Conservation (phyloP, 2,113 vertebrate species). For the Neogobius melanostomus region DNA sequence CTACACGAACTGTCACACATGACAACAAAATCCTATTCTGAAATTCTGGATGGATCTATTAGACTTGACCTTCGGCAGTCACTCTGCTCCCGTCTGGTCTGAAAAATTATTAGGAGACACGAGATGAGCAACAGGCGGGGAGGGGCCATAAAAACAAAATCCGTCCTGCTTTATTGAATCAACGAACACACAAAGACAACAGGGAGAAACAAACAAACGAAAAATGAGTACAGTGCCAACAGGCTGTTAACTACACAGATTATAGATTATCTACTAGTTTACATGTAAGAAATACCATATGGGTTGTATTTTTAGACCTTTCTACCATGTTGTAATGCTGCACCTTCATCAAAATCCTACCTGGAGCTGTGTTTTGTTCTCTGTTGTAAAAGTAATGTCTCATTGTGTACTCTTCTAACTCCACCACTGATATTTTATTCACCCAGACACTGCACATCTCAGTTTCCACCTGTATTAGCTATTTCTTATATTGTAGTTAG, state of each 20-base stretch:
- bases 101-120: conserved; percentile 60
- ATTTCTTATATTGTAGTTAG: too few relatives aligned
- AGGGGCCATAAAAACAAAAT: conserved; percentile 62
- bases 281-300: too few relatives aligned
- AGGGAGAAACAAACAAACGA: neutral
- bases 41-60: conserved; percentile 53
- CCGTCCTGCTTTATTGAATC: conserved; percentile 23
- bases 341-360: neutral
- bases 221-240: too few relatives aligned
- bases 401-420: too few relatives aligned
- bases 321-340: neutral
- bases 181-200: neutral
- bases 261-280: too few relatives aligned
- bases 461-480: neutral
- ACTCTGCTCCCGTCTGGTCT: conserved; percentile 35
- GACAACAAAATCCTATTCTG: conserved; percentile 16
- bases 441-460: neutral
- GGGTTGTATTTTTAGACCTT: neutral
- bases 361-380: neutral
- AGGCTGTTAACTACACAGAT: too few relatives aligned
- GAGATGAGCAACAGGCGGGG: conserved; percentile 37
- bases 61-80: conserved; percentile 55
- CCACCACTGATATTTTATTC: too few relatives aligned
- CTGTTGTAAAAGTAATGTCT: neutral
- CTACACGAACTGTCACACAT: conserved; percentile 9